Conservation (phyloP, 2,113 vertebrate species). For the Pituophis catenifer region DNA sequence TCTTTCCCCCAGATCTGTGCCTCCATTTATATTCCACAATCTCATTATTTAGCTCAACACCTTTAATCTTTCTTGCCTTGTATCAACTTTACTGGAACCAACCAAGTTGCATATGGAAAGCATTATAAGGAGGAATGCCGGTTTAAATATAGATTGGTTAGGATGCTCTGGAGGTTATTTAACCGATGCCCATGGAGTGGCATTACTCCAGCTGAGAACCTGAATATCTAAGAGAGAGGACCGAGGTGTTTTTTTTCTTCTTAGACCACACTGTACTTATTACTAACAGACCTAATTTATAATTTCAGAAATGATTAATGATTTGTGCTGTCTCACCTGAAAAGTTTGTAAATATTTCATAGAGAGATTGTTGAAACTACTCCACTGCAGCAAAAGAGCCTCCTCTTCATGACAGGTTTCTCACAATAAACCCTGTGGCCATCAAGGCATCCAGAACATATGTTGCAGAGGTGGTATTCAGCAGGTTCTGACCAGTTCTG, state of each 20-base stretch:
- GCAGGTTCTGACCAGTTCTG: no score
- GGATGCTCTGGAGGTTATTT: background rate
- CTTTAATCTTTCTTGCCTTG: background rate
- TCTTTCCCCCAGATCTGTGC: background rate
- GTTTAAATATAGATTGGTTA: background rate
- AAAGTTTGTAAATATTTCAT: background rate
- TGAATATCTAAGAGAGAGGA: background rate
- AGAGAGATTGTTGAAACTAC: no score
- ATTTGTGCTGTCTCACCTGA: background rate
- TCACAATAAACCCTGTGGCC: background rate
- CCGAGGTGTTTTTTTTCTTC: no score
- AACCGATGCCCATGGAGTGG: background rate
- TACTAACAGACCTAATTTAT: background rate
- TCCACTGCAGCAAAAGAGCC: background rate
- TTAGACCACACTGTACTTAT: background rate
- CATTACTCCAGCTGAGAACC: background rate
- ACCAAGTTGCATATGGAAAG: background rate
- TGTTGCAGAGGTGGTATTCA: no score
- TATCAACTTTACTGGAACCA: background rate
- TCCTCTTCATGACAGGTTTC: background rate
- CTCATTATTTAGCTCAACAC: background rate
- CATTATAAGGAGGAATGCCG: background rate
- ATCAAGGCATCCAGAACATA: background rate
- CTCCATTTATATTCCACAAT: background rate
- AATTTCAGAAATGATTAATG: background rate